Evolutionary conservation across 2,888 invertebrate species (phyloP), one percentile per base, ranked within the genome.

Genomic region (Caenorhabditis sp.): DNA sequence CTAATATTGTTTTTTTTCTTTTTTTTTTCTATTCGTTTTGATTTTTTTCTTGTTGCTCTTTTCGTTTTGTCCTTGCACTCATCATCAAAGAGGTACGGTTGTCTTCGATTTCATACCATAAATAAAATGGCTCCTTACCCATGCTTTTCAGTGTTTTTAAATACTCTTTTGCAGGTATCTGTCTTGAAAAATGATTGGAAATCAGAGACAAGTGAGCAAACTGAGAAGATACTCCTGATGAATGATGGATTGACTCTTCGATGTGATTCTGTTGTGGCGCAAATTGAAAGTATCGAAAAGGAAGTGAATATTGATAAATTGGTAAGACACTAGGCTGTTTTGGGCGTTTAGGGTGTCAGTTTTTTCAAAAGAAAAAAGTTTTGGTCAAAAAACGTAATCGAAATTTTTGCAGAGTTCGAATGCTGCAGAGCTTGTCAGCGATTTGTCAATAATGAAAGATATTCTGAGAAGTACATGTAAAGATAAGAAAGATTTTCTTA

Each of bases 191-290:
- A 17, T 4, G 57, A 58, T 21, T 58, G 57, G 57, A 58, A 58
- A 8, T 4, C 17, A 19, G 19, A 31, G 10, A 60, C 49, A 24
- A 27, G 53, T 5, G 69, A 69, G 17, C 53, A 65, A 14, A 37
- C 60, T 8, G 69, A 69, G 36, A 69, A 61, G 8, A 53, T 62
- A 51, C 6, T 69, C 0, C n/a, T 57, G 1, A 62, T 69, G 62
- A 62, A 58, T 24, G 65, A 65, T 24, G 69, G 62, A 5, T 53
- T 69, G 19, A 53, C 65, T 6, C 55, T 64, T n/a, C 36, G 69
- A 24, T 69, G 69, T 26, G 27, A 43, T 12, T 62, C 62, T 17
- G 62, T 66, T 3, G 61, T 69, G 4, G 62, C 65, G 23, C 65
- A 65, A 49, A 69, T 69, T 21, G 69, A 69, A 21, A 23, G 27